A percentile compares a stretch with the other conserved stretches of the same genome.
phyloP scores from a whole-genome alignment of 2,113 vertebrate species.

The Takifugu bimaculatus region DNA sequence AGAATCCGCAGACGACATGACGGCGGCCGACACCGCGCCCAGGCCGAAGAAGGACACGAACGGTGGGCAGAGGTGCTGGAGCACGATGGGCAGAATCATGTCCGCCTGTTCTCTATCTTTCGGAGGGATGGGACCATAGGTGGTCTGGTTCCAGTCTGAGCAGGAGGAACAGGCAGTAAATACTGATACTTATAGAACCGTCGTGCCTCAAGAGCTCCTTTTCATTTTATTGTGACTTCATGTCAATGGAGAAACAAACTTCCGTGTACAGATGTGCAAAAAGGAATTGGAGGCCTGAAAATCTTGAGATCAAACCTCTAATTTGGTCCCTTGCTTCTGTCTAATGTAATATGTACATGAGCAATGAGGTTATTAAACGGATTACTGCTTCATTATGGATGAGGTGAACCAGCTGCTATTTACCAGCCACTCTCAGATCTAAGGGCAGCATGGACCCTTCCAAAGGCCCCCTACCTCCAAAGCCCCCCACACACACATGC shows the following conservation, averaged over 20 bases:
- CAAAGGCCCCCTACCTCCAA: conserved; percentile 10
- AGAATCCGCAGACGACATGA: conserved; percentile 98
- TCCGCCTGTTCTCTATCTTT: conserved; percentile 83
- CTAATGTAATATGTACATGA: conserved; percentile 78
- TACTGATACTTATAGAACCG: neutral
- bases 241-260: conserved; percentile 8
- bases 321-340: conserved; percentile 69
- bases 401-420: conserved; percentile 79
- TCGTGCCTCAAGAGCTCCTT: neutral
- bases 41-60: conserved; percentile 95
- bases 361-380: conserved; percentile 64
- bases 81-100: conserved; percentile 95
- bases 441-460: conserved; percentile 52
- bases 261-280: conserved; percentile 30
- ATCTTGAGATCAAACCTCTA: conserved; percentile 67
- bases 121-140: conserved; percentile 80
- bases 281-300: conserved; percentile 48
- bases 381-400: conserved; percentile 74
- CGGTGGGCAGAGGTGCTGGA: conserved; percentile 91
- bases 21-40: conserved; percentile 92
- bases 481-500: conserved; percentile 25
- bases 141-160: conserved; percentile 93
- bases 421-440: conserved; percentile 69
- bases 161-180: neutral
- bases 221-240: neutral